Evolutionary conservation across 2,888 invertebrate genomes (phyloP), one percentile per base, ranked within the genome.

Genomic region (Troides aeacus): DNA sequence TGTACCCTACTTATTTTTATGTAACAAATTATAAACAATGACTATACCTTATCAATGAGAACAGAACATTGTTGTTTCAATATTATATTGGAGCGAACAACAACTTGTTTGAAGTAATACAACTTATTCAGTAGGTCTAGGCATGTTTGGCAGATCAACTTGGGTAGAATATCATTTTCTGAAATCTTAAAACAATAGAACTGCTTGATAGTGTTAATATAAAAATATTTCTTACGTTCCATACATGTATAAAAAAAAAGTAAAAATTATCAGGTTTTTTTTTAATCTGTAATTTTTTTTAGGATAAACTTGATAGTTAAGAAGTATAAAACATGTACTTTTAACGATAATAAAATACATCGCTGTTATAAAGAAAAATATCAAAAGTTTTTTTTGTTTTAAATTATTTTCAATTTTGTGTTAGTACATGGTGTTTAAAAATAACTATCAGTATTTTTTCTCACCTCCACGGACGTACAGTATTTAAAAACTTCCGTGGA

Each of bases 391-490:
- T 30, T 30, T 30, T 5, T 30, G 30, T 30, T 30, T 30, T 30
- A 30, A 21, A 21, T 21, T 30, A 30, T 30, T 30, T 30, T 30
- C 3, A 30, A 30, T 30, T 30, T 30, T 30, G 30, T 30, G 3
- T 24, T 15, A 50, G 10, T 50, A 2, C 17, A 17, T 50, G 10
- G 15, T 53, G 53, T 53, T 53, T n/a, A 18, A 6, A 53, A 53
- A 18, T 3, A 6, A 5, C 6, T 53, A 18, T n/a, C n/a, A 6
- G 17, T 53, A 53, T 53, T n/a, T 18, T 30, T 59, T 58, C 72
- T 83, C 79, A 92, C 93, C 83, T 91, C 89, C 30, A 93, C 85
- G 68, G 93, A 89, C 61, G 93, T 93, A 72, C 92, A 92, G 77
- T 87, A 93, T 74, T 88, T 85, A 73, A 87, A 93, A 71, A 92